Base-by-base conservation (phyloP, 2,113 vertebrate genomes). In the Xenopus borealis region DNA sequence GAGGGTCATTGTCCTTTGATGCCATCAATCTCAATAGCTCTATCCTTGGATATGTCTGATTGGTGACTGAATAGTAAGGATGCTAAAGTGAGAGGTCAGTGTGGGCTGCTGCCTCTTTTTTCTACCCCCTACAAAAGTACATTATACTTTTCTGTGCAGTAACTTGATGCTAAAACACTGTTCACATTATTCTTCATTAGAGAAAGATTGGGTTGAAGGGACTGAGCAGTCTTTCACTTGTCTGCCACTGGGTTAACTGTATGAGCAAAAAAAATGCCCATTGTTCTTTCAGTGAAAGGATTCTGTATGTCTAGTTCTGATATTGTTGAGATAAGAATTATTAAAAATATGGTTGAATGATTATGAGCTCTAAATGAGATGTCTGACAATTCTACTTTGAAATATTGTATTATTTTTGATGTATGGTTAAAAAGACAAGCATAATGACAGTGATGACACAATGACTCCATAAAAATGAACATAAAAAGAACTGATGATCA, bases 121-220 rank as follows among this genome's bases (percentile, higher is more conserved):
- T 58, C 64, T 12, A 64, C 52, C 19, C 23, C 10, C 13, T 62
- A 77, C 74, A 77, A 77, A 75, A 77, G 74, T 64, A 55, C 57
- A 18, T 17, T 46, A 62, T 53, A 62, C 10, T 62, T 63, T 69
- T 3, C 18, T 69, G 66, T 77, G 33, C 12, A 64, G 47, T 23
- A 70, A 59, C 72, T 55, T 57, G 19, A 30, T 57, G 62, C 30
- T 64, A 64, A 70, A 70, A 77, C 74, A 77, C 59, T 70, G 61
- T 44, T 44, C 74, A 57, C 67, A 77, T 77, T 77, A 77, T 77
- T 70, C 74, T 77, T 57, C 16, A 69, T 77, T 18, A 10, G 9
- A 27, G 12, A 19, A 67, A 12, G 64, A 61, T 20, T 59, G 53
- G 27, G 20, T 47, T 55, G 61, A 18, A 69, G 58, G 14, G 20